These are phyloP conservation scores for Coptodon bakossiorum DNA, from an alignment of 2,113 vertebrate genomes.

Conservation along the genomic window DNA sequence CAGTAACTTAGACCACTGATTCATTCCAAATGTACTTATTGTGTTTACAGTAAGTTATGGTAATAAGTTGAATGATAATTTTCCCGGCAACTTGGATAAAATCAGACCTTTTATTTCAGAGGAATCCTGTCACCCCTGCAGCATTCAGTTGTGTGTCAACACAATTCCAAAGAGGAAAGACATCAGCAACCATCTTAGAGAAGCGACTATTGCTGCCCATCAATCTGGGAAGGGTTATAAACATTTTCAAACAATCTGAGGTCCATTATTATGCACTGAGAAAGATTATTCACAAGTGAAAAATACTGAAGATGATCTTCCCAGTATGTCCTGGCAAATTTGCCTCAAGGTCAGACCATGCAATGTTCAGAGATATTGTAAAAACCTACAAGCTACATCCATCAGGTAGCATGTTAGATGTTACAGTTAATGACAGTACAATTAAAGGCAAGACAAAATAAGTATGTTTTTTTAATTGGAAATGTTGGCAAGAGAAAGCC, in stretches of 20 bases:
- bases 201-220: fast-evolving
- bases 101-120: background rate
- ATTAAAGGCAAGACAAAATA: background rate
- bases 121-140: too few relatives aligned
- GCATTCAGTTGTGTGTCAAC: background rate
- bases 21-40: background rate
- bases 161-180: background rate
- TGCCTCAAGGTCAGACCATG: background rate
- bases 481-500: background rate
- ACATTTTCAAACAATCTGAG: background rate
- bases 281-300: background rate
- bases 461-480: fast-evolving
- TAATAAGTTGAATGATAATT: background rate
- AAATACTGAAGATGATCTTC: background rate
- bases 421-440: background rate
- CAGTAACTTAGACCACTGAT: background rate
- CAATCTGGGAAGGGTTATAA: background rate
- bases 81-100: fast-evolving
- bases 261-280: background rate
- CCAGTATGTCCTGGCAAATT: background rate
- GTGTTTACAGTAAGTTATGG: background rate
- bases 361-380: background rate
- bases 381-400: background rate
- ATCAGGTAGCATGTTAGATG: background rate
- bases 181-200: fast-evolving